Base-by-base conservation (phyloP, 2,797 vertebrate genomes). In the Gallinago solitaria region DNA sequence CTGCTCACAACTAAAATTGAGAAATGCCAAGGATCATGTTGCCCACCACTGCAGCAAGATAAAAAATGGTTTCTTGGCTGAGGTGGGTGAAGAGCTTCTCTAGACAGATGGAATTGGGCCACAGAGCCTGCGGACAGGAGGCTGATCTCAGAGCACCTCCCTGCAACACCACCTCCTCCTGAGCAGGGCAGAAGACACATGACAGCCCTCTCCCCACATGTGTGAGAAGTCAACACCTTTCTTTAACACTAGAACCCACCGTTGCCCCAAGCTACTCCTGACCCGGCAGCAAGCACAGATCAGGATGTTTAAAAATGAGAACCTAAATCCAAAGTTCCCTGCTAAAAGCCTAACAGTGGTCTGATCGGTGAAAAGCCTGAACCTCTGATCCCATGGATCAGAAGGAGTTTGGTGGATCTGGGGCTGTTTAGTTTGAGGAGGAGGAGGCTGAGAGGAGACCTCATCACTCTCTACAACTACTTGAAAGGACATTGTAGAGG, bases 281-380 rank as follows among this genome's bases (percentile, higher is more conserved):
- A 64, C 35, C 61, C 78, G 59, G 54, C 30, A 93, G 59, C 74
- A 73, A 83, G 74, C 6, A 32, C 27, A 24, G 37, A 39, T 16
- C 3, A 47, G n/a, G 63, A 18, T 33, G 19, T 35, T 69, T 53
- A 2, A 60, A 79, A 90, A 47, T 1, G 10, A 32, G 20, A 80
- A 37, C 1, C 1, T 47, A 76, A 63, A 67, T 48, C 19, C 54
- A 25, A 63, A 87, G 2, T 60, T 86, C 18, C 43, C 48, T 21
- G 19, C 59, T 81, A 51, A 65, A 88, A 79, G 24, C 18, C 0
- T 16, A 25, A 32, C n/a, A 30, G 43, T 9, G 5, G 47, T 65
- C 43, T 45, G 65, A 45, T n/a, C 0, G 0, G 63, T 0, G 0
- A 70, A 48, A 63, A 63, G 50, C 43, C 43, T 78, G 57, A 71